Conservation (phyloP, 2,113 vertebrate genomes). For the Orthochromis malagaraziensis region DNA sequence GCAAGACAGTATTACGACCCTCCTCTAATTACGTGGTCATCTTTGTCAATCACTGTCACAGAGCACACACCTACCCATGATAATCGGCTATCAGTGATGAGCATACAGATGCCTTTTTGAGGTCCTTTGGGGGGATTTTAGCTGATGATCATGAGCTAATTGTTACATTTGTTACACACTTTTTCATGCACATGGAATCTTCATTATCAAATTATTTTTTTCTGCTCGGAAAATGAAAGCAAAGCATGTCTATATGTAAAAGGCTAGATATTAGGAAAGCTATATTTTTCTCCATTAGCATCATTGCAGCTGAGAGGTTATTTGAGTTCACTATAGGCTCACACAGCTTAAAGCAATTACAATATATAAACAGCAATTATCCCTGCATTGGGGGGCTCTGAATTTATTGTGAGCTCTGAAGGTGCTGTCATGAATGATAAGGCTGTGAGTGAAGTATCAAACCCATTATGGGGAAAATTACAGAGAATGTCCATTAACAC, state of each 20-base stretch:
- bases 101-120: neutral
- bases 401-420: neutral
- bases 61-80: neutral
- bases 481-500: neutral
- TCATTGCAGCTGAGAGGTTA: neutral
- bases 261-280: neutral
- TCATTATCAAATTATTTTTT: neutral
- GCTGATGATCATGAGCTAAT: neutral
- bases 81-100: neutral
- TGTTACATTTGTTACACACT: slow-evolving; percentile 1
- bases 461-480: neutral
- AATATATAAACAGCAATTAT: neutral
- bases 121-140: neutral
- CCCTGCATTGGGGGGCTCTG: neutral
- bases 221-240: neutral
- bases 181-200: neutral
- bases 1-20: slow-evolving; percentile 18
- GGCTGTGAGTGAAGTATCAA: neutral
- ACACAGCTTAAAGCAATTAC: neutral
- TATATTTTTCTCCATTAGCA: neutral
- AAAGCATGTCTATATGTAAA: neutral
- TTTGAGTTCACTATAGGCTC: neutral
- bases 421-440: neutral
- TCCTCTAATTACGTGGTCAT: slow-evolving; percentile 47
- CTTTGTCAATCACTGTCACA: slow-evolving; percentile 42